Evolutionary conservation across 2,113 vertebrate genomes (phyloP).

Genomic region (Perca schrenkii): DNA sequence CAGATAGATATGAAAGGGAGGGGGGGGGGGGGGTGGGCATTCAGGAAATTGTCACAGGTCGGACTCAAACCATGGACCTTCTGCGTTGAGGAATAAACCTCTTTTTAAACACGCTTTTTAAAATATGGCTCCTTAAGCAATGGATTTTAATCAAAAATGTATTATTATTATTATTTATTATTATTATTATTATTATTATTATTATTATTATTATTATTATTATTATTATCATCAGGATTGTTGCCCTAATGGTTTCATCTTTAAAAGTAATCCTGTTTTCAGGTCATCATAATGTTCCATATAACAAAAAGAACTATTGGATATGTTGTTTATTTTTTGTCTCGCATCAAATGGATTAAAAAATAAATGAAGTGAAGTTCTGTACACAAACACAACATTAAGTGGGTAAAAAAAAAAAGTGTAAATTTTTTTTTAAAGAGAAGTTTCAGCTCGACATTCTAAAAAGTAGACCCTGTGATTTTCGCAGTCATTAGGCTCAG

Average conservation of each 20-base stretch:
- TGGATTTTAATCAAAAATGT: not conserved
- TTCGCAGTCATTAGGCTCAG: constrained; percentile 32
- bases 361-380: not conserved
- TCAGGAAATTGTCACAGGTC: no score
- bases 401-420: not conserved
- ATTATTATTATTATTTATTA: no score
- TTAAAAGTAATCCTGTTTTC: not conserved
- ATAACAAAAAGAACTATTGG: not conserved
- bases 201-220: no score
- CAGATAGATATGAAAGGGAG: no score
- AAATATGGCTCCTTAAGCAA: not conserved
- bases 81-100: no score
- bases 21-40: no score
- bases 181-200: no score
- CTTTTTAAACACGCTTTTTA: not conserved
- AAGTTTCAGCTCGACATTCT: not conserved
- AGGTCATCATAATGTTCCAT: not conserved
- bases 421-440: not conserved
- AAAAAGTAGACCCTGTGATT: constrained; percentile 14
- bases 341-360: not conserved
- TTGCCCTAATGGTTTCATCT: not conserved
- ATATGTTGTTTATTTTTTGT: not conserved
- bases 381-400: not conserved
- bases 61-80: no score
- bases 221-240: not conserved